Evolutionary conservation across 2,797 vertebrate genomes (phyloP).

Genomic region (Siniperca undulata): DNA sequence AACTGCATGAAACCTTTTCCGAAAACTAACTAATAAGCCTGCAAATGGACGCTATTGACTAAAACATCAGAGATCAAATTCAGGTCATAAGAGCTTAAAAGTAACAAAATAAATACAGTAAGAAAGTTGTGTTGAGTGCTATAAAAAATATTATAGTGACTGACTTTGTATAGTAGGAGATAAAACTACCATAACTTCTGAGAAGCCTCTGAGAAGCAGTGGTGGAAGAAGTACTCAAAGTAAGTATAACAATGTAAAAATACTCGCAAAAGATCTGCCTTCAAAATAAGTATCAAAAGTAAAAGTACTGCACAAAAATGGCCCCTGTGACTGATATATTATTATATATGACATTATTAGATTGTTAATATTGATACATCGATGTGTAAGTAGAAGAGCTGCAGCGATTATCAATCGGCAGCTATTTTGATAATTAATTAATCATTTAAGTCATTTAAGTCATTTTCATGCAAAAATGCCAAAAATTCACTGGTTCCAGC

Average conservation of each 20-base stretch:
- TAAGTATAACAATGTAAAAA: not conserved
- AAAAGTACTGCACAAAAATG: not conserved
- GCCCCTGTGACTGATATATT: not conserved
- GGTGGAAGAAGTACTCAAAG: not conserved
- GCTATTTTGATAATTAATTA: constrained; percentile 1
- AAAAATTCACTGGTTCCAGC: not conserved
- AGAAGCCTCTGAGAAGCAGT: not conserved
- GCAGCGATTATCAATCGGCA: not conserved
- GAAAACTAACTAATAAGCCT: not conserved
- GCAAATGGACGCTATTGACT: not conserved
- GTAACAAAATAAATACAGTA: not conserved
- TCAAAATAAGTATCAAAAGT: not conserved
- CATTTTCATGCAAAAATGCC: not conserved
- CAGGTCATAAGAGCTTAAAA: too few species aligned
- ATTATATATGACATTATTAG: too few species aligned
- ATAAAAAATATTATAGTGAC: not conserved
- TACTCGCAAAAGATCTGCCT: not conserved
- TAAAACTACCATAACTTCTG: not conserved
- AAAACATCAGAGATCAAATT: not conserved
- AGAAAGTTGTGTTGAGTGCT: not conserved
- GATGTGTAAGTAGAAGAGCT: too few species aligned
- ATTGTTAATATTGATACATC: too few species aligned
- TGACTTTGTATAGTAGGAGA: not conserved
- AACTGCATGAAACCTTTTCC: not conserved
- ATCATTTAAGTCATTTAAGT: not conserved